phyloP scores from a whole-genome alignment of 2,797 vertebrate genomes.

The Spheniscus humboldti region DNA sequence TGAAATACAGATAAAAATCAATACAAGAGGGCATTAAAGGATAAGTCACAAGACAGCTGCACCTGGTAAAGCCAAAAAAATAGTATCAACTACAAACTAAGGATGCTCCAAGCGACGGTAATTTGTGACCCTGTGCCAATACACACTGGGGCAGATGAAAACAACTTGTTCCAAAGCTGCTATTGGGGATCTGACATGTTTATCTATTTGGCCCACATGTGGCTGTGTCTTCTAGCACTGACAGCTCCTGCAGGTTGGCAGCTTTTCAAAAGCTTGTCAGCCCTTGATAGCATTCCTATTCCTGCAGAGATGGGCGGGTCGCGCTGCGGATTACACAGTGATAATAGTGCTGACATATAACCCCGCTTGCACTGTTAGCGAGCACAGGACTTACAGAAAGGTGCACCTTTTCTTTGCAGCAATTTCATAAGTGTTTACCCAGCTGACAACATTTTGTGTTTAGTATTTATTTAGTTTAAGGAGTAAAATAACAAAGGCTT shows the following conservation, averaged over 20 bases:
- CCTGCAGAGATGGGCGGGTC: constrained; percentile 42
- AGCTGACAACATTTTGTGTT: neutral
- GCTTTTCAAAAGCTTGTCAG: constrained; percentile 56
- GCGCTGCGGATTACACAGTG: neutral
- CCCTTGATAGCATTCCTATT: constrained; percentile 49
- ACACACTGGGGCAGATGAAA: neutral
- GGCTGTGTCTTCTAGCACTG: constrained; percentile 32
- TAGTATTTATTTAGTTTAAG: neutral
- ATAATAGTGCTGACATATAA: constrained; percentile 13
- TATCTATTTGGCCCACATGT: constrained; percentile 67
- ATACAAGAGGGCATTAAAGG: neutral
- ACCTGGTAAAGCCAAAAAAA: neutral
- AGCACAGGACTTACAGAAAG: neutral
- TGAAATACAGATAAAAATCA: neutral
- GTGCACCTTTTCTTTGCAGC: neutral
- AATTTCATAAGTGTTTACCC: neutral
- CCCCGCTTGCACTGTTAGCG: neutral
- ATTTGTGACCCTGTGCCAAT: neutral
- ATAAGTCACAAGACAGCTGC: neutral
- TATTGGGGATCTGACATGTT: constrained; percentile 30
- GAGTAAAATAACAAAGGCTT: neutral
- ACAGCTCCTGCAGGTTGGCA: constrained; percentile 61
- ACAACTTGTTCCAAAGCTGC: constrained; percentile 30
- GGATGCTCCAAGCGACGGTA: neutral
- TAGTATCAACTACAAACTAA: neutral